These are phyloP conservation scores for Vanessa cardui DNA, from an alignment of 2,888 invertebrate species.

Conservation along the genomic window DNA sequence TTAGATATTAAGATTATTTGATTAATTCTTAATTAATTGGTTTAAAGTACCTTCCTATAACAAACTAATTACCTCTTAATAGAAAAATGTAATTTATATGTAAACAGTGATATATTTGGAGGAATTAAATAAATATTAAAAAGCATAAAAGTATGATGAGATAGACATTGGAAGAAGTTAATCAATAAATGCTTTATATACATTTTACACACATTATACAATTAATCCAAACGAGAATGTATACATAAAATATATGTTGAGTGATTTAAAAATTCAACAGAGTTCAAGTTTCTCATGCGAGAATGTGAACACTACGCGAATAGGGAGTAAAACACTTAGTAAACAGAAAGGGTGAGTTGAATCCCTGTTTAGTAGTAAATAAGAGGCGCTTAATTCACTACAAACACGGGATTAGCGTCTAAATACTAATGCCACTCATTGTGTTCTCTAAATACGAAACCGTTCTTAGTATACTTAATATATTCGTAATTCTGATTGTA, in stretches of 20 bases:
- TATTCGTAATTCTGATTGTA: conserved; percentile 6
- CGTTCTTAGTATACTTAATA: conserved; percentile 21
- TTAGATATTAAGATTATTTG: too few relatives aligned
- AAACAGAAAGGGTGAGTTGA: conserved; percentile 10
- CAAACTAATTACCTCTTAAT: too few relatives aligned
- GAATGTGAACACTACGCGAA: conserved; percentile 5
- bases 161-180: too few relatives aligned
- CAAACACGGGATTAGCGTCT: conserved; percentile 32
- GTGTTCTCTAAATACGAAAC: conserved; percentile 21
- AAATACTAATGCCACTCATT: conserved; percentile 26
- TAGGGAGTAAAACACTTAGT: background rate
- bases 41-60: too few relatives aligned
- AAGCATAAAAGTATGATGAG: too few relatives aligned
- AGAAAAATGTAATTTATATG: too few relatives aligned
- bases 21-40: too few relatives aligned
- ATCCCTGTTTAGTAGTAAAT: conserved; percentile 27
- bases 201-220: background rate
- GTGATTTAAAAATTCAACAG: conserved; percentile 4
- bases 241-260: background rate
- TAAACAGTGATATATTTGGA: too few relatives aligned
- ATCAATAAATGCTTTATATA: too few relatives aligned
- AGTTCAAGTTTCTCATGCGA: conserved; percentile 5
- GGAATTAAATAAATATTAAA: too few relatives aligned
- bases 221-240: background rate
- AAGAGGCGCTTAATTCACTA: conserved; percentile 29